A percentile compares a stretch with the other conserved stretches of the same genome.
Evolutionary conservation across 2,113 vertebrate species (phyloP).

Genomic region (Vidua chalybeata): DNA sequence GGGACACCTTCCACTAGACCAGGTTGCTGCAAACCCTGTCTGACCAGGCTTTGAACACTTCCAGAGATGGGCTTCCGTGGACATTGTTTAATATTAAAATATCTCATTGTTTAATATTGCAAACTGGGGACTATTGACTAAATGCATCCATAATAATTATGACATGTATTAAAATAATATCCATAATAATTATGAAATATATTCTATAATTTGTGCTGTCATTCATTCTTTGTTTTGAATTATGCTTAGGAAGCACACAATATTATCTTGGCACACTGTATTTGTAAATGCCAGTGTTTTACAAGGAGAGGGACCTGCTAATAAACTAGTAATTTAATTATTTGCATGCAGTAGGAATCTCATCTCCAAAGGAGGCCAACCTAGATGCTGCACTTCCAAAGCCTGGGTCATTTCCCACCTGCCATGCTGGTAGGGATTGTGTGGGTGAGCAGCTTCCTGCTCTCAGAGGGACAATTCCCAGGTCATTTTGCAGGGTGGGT

Average conservation of each 20-base stretch:
- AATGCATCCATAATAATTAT: not conserved
- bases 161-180: not conserved
- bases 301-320: not conserved
- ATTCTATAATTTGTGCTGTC: not conserved
- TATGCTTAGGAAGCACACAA: not conserved
- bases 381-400: not conserved
- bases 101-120: not conserved
- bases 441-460: not conserved
- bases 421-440: not conserved
- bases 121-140: not conserved
- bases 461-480: not conserved
- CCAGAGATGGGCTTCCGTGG: not conserved
- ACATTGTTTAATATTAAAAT: not conserved
- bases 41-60: not conserved
- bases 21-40: not conserved
- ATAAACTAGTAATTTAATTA: not conserved
- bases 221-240: not conserved
- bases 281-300: not conserved
- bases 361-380: not conserved
- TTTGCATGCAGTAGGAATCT: not conserved
- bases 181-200: not conserved
- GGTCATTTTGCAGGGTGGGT: not conserved
- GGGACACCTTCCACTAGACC: not conserved
- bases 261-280: not conserved
- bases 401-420: not conserved